Percentiles rank a stretch among this genome's conserved stretches.
Conservation (phyloP, 2,113 vertebrate species). For the Eretmochelys imbricata region DNA sequence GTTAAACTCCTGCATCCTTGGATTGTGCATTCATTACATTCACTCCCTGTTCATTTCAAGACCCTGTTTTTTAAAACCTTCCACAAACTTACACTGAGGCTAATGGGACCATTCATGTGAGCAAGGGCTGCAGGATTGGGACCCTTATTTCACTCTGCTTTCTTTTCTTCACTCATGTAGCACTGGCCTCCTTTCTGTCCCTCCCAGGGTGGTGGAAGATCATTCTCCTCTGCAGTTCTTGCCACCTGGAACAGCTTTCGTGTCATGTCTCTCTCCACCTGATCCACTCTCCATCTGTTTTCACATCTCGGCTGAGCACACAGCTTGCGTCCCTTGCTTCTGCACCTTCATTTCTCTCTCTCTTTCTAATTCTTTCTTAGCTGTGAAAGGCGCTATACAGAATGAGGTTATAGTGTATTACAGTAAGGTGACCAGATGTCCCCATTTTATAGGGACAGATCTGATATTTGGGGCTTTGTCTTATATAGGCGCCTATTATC, state of each 20-base stretch:
- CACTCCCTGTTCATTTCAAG: background rate
- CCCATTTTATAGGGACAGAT: no score
- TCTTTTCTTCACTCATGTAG: background rate
- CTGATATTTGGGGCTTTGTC: no score
- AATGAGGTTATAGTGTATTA: background rate
- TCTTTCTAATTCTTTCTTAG: background rate
- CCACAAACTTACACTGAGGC: background rate
- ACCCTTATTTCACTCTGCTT: background rate
- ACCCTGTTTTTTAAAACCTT: no score
- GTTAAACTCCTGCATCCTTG: background rate
- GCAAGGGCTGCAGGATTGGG: background rate
- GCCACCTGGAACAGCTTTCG: background rate
- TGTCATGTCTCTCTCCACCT: background rate
- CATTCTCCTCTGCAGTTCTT: background rate
- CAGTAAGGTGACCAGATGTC: no score
- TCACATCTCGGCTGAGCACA: background rate
- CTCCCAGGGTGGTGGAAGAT: background rate
- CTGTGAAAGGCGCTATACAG: background rate
- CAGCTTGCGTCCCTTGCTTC: background rate
- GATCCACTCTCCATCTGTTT: background rate
- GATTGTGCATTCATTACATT: background rate
- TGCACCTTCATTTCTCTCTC: background rate
- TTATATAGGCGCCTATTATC: no score
- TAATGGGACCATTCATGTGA: background rate
- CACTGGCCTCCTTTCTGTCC: background rate